Evolutionary conservation across 2,797 vertebrate species (phyloP).

Genomic region (Mormyrops attenuatus): DNA sequence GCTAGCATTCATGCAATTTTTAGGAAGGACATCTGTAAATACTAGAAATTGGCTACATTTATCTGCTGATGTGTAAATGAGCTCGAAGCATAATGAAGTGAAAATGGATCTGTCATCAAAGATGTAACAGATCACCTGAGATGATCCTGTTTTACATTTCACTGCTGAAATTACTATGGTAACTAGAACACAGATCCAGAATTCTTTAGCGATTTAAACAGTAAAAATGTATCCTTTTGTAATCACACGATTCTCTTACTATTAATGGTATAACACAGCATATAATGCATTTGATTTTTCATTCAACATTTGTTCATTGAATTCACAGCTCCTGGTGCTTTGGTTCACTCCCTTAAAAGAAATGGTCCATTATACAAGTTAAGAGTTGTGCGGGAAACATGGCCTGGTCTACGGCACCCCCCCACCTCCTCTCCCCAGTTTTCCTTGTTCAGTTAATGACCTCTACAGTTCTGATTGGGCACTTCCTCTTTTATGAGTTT

Average conservation of each 20-base stretch:
- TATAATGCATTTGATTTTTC: neutral
- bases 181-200: neutral
- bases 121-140: neutral
- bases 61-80: neutral
- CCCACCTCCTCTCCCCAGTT: neutral
- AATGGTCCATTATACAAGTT: neutral
- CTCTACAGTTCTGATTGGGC: neutral
- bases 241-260: neutral
- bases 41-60: neutral
- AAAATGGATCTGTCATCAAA: neutral
- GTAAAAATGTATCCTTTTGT: neutral
- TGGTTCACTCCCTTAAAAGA: neutral
- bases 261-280: neutral
- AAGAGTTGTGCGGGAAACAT: neutral
- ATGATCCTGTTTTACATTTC: neutral
- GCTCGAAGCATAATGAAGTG: neutral
- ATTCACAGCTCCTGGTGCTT: neutral
- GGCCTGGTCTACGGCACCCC: neutral
- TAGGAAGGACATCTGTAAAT: neutral
- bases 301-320: neutral
- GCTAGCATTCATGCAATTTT: neutral
- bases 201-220: neutral
- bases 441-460: neutral
- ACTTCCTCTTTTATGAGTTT: neutral
- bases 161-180: neutral